Conservation (phyloP, 2,888 invertebrate species). For the Ormyrus nitidulus region DNA sequence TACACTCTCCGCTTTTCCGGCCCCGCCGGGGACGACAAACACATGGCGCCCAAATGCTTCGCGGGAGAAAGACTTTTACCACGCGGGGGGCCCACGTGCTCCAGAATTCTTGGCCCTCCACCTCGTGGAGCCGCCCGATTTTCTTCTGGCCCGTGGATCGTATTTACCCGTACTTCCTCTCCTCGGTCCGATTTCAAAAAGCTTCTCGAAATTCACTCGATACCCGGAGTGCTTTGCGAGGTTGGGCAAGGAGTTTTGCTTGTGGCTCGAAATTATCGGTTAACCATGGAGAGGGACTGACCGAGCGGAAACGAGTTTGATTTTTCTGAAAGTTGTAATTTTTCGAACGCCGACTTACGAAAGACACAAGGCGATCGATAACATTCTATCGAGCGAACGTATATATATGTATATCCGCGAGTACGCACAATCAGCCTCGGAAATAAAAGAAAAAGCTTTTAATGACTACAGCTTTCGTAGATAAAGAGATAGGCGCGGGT, state of each 20-base stretch:
- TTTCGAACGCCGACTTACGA: neutral
- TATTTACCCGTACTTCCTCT: constrained; percentile 9
- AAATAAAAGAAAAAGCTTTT: constrained; percentile 26
- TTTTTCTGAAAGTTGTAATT: no score
- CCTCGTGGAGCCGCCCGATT: neutral
- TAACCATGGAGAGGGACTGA: no score
- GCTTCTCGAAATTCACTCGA: no score
- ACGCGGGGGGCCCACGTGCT: constrained; percentile 69
- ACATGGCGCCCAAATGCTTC: constrained; percentile 71
- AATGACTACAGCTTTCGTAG: constrained; percentile 8
- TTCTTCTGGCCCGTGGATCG: constrained; percentile 6
- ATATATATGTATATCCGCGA: neutral
- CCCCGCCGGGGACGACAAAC: constrained; percentile 59
- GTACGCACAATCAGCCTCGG: neutral
- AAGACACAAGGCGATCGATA: neutral
- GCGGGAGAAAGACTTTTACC: constrained; percentile 71
- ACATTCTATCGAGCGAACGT: constrained; percentile 3
- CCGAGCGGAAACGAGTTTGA: no score
- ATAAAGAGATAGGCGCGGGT: constrained; percentile 28
- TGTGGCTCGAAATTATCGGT: no score
- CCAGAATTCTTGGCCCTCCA: neutral
- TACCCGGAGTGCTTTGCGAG: no score
- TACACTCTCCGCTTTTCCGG: constrained; percentile 49
- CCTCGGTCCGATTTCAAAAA: neutral
- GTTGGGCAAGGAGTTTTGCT: no score